Base-by-base conservation (phyloP, 2,797 vertebrate genomes). In the Pristis pectinata region DNA sequence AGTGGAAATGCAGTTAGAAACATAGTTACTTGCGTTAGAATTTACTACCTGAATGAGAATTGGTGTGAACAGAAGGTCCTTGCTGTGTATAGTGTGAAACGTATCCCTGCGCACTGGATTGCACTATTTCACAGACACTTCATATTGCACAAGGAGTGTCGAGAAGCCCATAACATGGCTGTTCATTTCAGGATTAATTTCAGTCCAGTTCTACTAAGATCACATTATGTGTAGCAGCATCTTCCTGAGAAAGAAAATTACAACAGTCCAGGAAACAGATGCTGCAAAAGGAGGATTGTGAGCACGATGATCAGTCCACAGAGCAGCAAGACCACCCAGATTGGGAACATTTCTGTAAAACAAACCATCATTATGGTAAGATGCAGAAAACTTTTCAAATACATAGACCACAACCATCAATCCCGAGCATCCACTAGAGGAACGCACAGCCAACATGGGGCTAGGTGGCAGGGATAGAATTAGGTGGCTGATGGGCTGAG, bases 311-410 rank as follows among this genome's bases (percentile, higher is more conserved):
- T 97, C 0, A 98, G 96, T 0, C 97, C 97, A 24, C 98, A 99
- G 30, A 98, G 95, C 91, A 98, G 95, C 95, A 99, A 96, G 96
- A 99, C 96, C 95, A 99, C 95, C 98, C 98, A 99, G 64, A 99
- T 34, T 0, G 98, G 98, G 94, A 98, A 97, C 3, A 97, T 98
- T 94, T 97, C 99, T 99, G 95, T 24, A 83, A n/a, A 49, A 61
- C 37, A 56, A 80, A 61, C 0, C 59, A 67, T 41, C 59, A 27
- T 37, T 34, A 41, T 7, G 34, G 64, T 7, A 41, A 64, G 2
- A 24, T 4, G 2, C 17, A 64, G 13, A 56, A 64, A 61, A 41
- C 3, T n/a, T 41, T 19, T 37, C 72, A 37, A 87, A 34, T 17
- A 87, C 56, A 61, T n/a, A 53, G 27, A 56, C n/a, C 87, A 41